Percentiles rank a stretch among this genome's conserved stretches.
phyloP scores from a whole-genome alignment of 2,888 invertebrate genomes.

The Oasisia sp. region DNA sequence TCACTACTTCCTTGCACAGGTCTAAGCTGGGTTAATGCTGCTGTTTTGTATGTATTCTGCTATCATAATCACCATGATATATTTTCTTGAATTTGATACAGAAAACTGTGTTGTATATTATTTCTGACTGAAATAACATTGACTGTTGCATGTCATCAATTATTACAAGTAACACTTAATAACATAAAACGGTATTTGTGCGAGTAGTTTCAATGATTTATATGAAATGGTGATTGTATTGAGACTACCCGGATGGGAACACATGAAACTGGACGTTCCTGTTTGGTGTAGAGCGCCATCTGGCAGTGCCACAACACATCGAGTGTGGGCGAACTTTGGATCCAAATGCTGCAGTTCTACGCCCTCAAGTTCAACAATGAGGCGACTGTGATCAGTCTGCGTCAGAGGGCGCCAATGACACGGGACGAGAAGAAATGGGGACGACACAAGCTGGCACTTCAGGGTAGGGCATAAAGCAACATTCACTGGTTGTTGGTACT shows the following conservation, averaged over 20 bases:
- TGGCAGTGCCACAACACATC: constrained; percentile 67
- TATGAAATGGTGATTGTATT: neutral
- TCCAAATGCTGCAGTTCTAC: constrained; percentile 71
- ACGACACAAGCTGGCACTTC: neutral
- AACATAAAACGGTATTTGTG: too few relatives aligned
- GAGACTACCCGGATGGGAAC: neutral
- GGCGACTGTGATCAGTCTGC: constrained; percentile 68
- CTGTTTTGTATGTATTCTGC: too few relatives aligned
- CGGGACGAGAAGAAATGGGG: constrained; percentile 71
- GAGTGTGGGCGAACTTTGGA: constrained; percentile 68
- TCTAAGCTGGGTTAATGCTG: too few relatives aligned
- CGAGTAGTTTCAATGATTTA: neutral
- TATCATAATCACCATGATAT: too few relatives aligned
- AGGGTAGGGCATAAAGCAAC: neutral
- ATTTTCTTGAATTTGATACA: neutral
- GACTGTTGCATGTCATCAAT: neutral
- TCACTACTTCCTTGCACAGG: too few relatives aligned
- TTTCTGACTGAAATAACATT: neutral
- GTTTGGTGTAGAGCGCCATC: constrained; percentile 48
- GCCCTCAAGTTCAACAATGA: constrained; percentile 69
- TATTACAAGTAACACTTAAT: neutral
- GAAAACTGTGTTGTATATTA: neutral
- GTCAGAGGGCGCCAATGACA: constrained; percentile 66
- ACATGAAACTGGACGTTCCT: neutral
- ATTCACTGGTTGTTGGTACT: neutral